These are phyloP conservation scores for Eospalax fontanierii DNA, from an alignment of 2,797 vertebrate species.

Conservation along the genomic window DNA sequence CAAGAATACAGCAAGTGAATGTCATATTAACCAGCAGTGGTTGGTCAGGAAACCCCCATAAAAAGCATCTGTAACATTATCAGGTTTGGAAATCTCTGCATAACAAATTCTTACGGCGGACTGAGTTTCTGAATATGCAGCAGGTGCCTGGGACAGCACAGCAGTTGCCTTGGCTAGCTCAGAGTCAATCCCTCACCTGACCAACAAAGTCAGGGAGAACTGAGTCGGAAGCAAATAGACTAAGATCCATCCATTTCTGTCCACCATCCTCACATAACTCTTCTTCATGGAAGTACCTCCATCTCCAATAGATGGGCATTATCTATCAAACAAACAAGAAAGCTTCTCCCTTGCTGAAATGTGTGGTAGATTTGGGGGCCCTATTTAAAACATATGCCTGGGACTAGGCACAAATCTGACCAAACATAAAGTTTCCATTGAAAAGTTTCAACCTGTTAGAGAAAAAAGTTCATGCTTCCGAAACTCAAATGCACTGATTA, in stretches of 20 bases:
- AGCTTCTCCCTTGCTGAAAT: not conserved
- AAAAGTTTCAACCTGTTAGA: constrained; percentile 75
- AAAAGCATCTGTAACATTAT: not conserved
- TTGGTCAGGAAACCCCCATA: not conserved
- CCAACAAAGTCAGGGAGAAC: not conserved
- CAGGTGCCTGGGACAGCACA: not conserved
- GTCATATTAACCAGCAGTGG: not conserved
- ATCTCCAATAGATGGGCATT: not conserved
- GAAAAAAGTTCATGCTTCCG: constrained; percentile 79
- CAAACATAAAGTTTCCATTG: constrained; percentile 57
- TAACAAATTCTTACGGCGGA: not conserved
- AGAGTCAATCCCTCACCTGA: not conserved
- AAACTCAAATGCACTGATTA: constrained; percentile 84
- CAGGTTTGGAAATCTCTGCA: not conserved
- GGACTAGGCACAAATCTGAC: constrained; percentile 45
- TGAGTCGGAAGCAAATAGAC: not conserved
- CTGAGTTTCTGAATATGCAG: not conserved
- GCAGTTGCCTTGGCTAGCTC: not conserved
- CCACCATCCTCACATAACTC: not conserved
- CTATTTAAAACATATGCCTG: constrained; percentile 39
- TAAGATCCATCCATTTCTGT: not conserved
- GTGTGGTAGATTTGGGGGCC: not conserved
- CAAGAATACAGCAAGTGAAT: not conserved
- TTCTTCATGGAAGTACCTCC: not conserved
- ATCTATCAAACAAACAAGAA: not conserved